A percentile compares a stretch with the other conserved stretches of the same genome.
Conservation (phyloP, 2,888 invertebrate species). For the Machimus rusticus region DNA sequence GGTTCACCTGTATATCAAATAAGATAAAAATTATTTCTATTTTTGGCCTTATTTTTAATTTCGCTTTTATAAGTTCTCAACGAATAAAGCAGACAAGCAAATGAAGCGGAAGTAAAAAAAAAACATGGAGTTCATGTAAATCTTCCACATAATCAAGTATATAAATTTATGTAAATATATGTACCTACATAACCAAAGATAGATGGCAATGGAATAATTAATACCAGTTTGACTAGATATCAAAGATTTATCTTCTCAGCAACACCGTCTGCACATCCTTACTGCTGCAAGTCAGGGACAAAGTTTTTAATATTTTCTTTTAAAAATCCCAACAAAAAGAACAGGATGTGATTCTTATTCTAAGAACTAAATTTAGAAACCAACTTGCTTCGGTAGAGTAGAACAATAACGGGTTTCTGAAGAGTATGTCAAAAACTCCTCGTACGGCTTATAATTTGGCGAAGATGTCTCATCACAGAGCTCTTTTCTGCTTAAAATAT, state of each 20-base stretch:
- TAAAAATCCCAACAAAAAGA: neutral
- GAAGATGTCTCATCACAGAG: neutral
- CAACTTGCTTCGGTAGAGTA: neutral
- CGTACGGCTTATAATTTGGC: neutral
- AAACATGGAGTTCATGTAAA: too few relatives aligned
- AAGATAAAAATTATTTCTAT: too few relatives aligned
- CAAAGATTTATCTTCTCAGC: neutral
- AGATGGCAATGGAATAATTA: neutral
- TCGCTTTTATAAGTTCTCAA: too few relatives aligned
- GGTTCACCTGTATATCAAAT: too few relatives aligned
- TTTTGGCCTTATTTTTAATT: neutral
- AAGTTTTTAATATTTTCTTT: neutral
- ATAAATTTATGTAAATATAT: too few relatives aligned
- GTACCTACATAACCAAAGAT: too few relatives aligned
- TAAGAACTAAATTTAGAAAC: neutral
- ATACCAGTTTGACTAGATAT: neutral
- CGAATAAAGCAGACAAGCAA: neutral
- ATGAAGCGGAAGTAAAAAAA: neutral
- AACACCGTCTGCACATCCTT: neutral
- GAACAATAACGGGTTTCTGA: neutral
- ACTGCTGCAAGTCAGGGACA: neutral
- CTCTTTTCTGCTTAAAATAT: neutral
- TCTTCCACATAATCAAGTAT: too few relatives aligned
- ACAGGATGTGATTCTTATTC: neutral
- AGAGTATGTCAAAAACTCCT: neutral